These are phyloP conservation scores for Florisuga fusca DNA, from an alignment of 2,797 vertebrate genomes.

Conservation along the genomic window DNA sequence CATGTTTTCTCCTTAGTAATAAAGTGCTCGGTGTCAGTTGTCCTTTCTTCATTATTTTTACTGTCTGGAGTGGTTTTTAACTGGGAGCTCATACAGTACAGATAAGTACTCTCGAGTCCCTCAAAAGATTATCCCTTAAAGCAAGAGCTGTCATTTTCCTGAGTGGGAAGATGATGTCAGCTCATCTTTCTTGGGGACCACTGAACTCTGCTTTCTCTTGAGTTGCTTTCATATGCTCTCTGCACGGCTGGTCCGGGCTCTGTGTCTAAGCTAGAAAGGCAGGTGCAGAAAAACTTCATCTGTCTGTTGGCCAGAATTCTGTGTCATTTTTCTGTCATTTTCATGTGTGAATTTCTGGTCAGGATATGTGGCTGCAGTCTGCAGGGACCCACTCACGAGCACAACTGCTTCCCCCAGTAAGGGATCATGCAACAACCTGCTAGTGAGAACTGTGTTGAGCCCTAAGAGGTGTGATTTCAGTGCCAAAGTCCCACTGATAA, in stretches of 20 bases:
- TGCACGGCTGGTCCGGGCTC: not conserved
- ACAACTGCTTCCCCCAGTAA: not conserved
- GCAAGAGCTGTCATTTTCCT: not conserved
- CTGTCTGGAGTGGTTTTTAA: not conserved
- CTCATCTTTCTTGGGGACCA: not conserved
- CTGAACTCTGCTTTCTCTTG: not conserved
- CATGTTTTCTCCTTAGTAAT: not conserved
- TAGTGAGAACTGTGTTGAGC: not conserved
- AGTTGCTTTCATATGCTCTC: not conserved
- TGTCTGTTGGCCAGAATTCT: not conserved
- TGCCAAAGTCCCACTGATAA: not conserved
- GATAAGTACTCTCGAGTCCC: not conserved
- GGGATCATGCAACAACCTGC: not conserved
- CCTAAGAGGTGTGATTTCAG: not conserved
- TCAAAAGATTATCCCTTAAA: not conserved
- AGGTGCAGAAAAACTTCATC: not conserved
- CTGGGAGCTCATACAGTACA: not conserved
- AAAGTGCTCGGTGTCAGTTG: not conserved
- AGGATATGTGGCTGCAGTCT: not conserved
- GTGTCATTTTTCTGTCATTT: no score
- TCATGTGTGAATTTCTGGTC: no score
- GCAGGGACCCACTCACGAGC: not conserved
- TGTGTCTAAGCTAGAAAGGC: not conserved
- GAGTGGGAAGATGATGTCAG: not conserved
- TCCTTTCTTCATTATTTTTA: not conserved